Evolutionary conservation across 2,888 invertebrate genomes (phyloP).

Genomic region (Epinotia bilunana): DNA sequence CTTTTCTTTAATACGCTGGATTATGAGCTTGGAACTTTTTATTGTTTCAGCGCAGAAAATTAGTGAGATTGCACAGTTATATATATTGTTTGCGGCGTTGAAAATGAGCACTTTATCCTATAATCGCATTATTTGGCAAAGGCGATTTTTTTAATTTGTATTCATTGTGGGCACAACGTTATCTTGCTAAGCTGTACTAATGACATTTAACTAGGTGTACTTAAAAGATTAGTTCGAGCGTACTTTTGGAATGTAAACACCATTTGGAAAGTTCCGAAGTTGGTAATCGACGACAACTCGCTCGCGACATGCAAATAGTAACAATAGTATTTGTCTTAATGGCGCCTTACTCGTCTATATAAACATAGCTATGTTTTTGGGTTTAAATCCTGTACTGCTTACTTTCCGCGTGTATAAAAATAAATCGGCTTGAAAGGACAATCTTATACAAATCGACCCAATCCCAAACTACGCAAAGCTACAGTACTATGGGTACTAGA

Average conservation of each 20-base stretch:
- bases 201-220: constrained; percentile 22
- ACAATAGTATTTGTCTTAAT: constrained; percentile 2
- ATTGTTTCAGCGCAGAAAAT: constrained; percentile 52
- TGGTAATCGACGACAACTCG: not conserved
- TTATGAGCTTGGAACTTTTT: constrained; percentile 57
- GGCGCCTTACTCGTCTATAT: not conserved
- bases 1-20: constrained; percentile 58
- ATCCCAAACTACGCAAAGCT: too few species aligned
- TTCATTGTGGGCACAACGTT: constrained; percentile 17
- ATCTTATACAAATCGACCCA: too few species aligned
- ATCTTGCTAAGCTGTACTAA: constrained; percentile 29
- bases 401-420: too few species aligned
- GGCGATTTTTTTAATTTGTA: constrained; percentile 19
- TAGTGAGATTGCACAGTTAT: constrained; percentile 44
- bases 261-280: constrained; percentile 42
- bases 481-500: too few species aligned
- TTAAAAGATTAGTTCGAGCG: constrained; percentile 34
- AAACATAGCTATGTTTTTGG: too few species aligned
- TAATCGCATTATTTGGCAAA: constrained; percentile 46
- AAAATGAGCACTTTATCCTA: constrained; percentile 51
- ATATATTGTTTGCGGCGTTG: constrained; percentile 52
- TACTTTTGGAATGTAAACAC: constrained; percentile 27
- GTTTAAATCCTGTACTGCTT: too few species aligned
- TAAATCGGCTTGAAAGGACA: too few species aligned
- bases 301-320: constrained; percentile 18